Conservation (phyloP, 64 coral and sea anemone genomes). For the Porites australiensis region DNA sequence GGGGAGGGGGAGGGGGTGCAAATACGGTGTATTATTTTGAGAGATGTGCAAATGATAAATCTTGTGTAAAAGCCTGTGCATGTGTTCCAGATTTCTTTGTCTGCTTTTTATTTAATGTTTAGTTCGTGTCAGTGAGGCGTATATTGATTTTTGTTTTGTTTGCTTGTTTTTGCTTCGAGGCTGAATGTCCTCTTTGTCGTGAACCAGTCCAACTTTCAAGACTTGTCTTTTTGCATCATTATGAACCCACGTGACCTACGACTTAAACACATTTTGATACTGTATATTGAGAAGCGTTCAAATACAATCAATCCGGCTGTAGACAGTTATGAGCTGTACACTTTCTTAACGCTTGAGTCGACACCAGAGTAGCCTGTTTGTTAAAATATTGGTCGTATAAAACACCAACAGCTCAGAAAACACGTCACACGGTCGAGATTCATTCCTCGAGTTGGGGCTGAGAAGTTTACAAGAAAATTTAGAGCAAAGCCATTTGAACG, state of each 20-base stretch:
- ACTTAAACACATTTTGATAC: background rate
- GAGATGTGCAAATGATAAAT: too few relatives aligned
- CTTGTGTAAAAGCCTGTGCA: too few relatives aligned
- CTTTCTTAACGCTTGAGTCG: too few relatives aligned
- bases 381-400: too few relatives aligned
- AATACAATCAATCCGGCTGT: too few relatives aligned
- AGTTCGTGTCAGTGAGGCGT: background rate
- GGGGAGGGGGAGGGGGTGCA: too few relatives aligned
- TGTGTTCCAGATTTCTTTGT: too few relatives aligned
- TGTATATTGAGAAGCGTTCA: background rate
- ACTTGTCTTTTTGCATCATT: slow-evolving; percentile 75
- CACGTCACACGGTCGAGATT: slow-evolving; percentile 5
- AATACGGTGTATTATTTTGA: too few relatives aligned
- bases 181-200: slow-evolving; percentile 79
- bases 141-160: background rate
- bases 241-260: slow-evolving; percentile 53
- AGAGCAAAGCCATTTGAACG: too few relatives aligned
- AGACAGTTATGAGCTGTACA: too few relatives aligned
- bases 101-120: too few relatives aligned
- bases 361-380: too few relatives aligned
- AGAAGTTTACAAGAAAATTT: background rate
- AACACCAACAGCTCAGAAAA: background rate
- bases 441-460: slow-evolving; percentile 20
- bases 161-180: slow-evolving; percentile 39
- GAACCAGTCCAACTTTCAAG: slow-evolving; percentile 67